Conservation (phyloP, 2,888 invertebrate species). For the Cremastinae sp. region DNA sequence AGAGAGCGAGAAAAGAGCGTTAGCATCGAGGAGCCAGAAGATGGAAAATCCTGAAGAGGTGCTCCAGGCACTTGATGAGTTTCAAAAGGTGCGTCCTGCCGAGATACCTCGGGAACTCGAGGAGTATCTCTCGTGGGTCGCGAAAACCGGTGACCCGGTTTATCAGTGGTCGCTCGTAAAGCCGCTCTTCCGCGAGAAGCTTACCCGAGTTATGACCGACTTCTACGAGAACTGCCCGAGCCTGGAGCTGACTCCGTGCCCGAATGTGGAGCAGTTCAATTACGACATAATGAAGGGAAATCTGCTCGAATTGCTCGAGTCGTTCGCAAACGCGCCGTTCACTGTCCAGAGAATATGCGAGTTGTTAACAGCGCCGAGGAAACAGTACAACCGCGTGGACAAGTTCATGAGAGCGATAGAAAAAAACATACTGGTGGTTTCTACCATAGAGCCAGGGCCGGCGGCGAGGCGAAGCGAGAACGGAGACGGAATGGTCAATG, state of each 20-base stretch:
- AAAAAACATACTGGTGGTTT: slow-evolving; percentile 94
- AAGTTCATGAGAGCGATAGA: slow-evolving; percentile 98
- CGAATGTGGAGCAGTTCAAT: slow-evolving; percentile 95
- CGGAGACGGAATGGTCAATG: slow-evolving; percentile 79
- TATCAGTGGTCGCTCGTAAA: slow-evolving; percentile 95
- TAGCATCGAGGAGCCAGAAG: slow-evolving; percentile 17
- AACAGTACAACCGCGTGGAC: slow-evolving; percentile 97
- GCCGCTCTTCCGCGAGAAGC: slow-evolving; percentile 92
- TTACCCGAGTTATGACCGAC: slow-evolving; percentile 92
- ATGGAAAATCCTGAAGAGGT: slow-evolving; percentile 95
- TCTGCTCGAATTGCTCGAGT: slow-evolving; percentile 90
- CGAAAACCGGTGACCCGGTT: slow-evolving; percentile 96
- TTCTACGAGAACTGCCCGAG: slow-evolving; percentile 90
- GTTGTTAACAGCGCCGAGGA: slow-evolving; percentile 92
- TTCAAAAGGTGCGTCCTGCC: slow-evolving; percentile 88
- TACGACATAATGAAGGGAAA: slow-evolving; percentile 94
- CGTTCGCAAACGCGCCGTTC: slow-evolving; percentile 95
- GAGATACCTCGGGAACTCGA: slow-evolving; percentile 94
- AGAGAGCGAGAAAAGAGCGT: slow-evolving; percentile 24
- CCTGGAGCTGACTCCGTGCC: slow-evolving; percentile 91
- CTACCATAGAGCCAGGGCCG: slow-evolving; percentile 81
- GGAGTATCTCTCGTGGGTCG: slow-evolving; percentile 93
- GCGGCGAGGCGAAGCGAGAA: slow-evolving; percentile 76
- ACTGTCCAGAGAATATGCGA: slow-evolving; percentile 98
- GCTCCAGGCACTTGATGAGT: slow-evolving; percentile 91